A percentile compares a stretch with the other conserved stretches of the same genome.
Evolutionary conservation across 2,888 invertebrate genomes (phyloP).

Genomic region (Notodonta dromedarius): DNA sequence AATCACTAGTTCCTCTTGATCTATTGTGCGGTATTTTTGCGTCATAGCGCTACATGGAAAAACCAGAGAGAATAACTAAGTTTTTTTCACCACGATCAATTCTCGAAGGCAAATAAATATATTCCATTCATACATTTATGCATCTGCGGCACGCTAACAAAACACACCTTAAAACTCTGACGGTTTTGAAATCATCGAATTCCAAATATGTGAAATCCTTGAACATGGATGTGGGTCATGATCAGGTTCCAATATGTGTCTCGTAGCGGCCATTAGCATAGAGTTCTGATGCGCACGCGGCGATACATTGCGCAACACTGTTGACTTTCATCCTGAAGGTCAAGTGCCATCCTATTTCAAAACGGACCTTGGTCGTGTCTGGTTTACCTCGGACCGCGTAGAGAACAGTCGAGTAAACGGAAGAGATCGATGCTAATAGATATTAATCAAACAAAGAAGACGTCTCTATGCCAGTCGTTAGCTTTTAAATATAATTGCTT

Average conservation of each 20-base stretch:
- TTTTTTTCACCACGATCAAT: constrained; percentile 23
- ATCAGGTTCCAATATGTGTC: constrained; percentile 78
- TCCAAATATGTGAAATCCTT: constrained; percentile 84
- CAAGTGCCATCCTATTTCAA: constrained; percentile 84
- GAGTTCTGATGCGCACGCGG: constrained; percentile 68
- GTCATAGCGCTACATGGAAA: constrained; percentile 43
- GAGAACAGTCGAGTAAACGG: constrained; percentile 71
- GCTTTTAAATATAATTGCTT: constrained; percentile 46
- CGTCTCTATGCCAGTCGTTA: constrained; percentile 48
- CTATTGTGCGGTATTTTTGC: constrained; percentile 39
- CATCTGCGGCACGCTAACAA: constrained; percentile 61
- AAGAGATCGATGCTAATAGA: constrained; percentile 73
- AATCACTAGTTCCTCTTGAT: constrained; percentile 43
- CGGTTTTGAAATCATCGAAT: constrained; percentile 79
- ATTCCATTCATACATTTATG: constrained; percentile 50
- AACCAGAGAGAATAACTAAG: constrained; percentile 43
- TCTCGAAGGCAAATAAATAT: constrained; percentile 30
- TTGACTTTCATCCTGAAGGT: constrained; percentile 85
- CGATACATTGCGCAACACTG: constrained; percentile 78
- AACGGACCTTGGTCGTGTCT: constrained; percentile 79
- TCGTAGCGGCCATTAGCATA: constrained; percentile 80
- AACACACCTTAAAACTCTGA: constrained; percentile 69
- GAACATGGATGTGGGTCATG: constrained; percentile 82
- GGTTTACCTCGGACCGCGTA: constrained; percentile 74
- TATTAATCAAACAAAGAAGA: constrained; percentile 65